phyloP scores from a whole-genome alignment of 2,888 invertebrate genomes.

The Pimpla rufipes region DNA sequence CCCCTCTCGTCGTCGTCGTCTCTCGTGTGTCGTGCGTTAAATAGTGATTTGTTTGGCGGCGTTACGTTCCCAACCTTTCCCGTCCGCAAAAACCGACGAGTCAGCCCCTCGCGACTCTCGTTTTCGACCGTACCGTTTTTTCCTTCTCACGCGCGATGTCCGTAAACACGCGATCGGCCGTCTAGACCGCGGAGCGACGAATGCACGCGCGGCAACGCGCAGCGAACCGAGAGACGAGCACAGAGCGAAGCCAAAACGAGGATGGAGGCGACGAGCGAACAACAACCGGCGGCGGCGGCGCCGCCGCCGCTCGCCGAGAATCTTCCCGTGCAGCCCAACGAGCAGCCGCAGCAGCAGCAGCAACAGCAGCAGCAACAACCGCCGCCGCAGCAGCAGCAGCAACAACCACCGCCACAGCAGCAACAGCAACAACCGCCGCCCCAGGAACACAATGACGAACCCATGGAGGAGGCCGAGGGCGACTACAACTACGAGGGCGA shows the following conservation, averaged over 20 bases:
- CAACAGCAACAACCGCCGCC: slow-evolving; percentile 68
- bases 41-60: slow-evolving; percentile 79
- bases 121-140: neutral
- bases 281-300: slow-evolving; percentile 74
- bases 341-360: slow-evolving; percentile 48
- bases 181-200: slow-evolving; percentile 45
- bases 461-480: slow-evolving; percentile 81
- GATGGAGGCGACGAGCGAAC: slow-evolving; percentile 64
- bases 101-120: too few species aligned
- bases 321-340: slow-evolving; percentile 38
- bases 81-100: neutral
- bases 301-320: slow-evolving; percentile 47
- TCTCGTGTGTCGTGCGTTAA: slow-evolving; percentile 19
- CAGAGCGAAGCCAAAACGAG: slow-evolving; percentile 54
- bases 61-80: slow-evolving; percentile 63
- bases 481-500: slow-evolving; percentile 84
- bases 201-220: slow-evolving; percentile 71
- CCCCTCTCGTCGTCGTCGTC: too few species aligned
- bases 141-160: neutral
- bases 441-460: slow-evolving; percentile 81
- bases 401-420: slow-evolving; percentile 36
- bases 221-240: slow-evolving; percentile 59
- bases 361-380: slow-evolving; percentile 41
- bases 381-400: slow-evolving; percentile 45
- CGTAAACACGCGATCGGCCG: slow-evolving; percentile 53